These are phyloP conservation scores for Eudiplozoon nipponicum DNA, from an alignment of 2,888 invertebrate species.

Conservation along the genomic window DNA sequence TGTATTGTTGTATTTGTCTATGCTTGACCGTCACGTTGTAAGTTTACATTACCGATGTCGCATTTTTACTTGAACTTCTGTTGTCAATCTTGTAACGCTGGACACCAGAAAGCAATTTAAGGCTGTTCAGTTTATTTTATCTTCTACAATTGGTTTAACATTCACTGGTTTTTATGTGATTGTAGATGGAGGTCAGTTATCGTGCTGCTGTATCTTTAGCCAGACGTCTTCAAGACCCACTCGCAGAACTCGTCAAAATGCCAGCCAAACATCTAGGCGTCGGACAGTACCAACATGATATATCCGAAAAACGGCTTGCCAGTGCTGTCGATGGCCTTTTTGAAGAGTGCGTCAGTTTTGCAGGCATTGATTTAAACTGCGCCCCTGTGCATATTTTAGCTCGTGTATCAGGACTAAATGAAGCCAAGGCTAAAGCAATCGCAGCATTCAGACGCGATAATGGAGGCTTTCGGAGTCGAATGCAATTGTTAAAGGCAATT, in stretches of 20 bases:
- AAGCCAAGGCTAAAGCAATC: conserved; percentile 43
- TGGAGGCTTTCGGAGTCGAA: conserved; percentile 36
- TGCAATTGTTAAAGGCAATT: too few species aligned
- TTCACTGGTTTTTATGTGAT: background rate
- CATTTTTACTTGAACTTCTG: too few species aligned
- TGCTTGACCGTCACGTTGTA: too few species aligned
- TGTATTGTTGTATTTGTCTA: too few species aligned
- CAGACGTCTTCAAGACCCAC: conserved; percentile 43
- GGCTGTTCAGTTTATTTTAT: background rate
- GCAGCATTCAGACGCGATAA: conserved; percentile 40
- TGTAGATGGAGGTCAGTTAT: background rate
- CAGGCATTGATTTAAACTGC: conserved; percentile 57
- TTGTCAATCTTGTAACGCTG: conserved; percentile 44
- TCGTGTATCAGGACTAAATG: conserved; percentile 48
- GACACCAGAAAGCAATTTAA: background rate
- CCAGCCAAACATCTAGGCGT: conserved; percentile 66
- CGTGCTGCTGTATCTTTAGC: conserved; percentile 7
- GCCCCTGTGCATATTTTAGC: conserved; percentile 3
- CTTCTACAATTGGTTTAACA: background rate
- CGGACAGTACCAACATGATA: conserved; percentile 70
- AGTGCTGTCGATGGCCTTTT: conserved; percentile 45
- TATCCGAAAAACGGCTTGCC: conserved; percentile 41
- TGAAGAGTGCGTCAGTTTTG: conserved; percentile 60
- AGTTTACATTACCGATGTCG: too few species aligned
- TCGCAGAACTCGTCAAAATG: conserved; percentile 61